Conservation (phyloP, 2,113 vertebrate genomes). For the Oostethus manadensis region DNA sequence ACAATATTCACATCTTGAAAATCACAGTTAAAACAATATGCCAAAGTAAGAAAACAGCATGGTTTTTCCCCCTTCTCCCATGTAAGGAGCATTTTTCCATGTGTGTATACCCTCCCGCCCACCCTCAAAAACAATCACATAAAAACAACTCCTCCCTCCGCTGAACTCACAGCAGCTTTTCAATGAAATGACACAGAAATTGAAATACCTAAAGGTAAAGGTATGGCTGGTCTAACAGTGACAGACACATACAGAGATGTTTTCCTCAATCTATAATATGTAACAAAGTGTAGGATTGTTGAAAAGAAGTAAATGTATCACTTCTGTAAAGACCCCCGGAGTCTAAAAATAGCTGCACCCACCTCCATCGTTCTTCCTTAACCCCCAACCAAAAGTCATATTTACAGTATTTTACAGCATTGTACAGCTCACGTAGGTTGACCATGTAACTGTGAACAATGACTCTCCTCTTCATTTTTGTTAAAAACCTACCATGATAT, state of each 20-base stretch:
- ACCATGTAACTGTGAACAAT: conserved; percentile 71
- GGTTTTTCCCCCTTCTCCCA: conserved; percentile 33
- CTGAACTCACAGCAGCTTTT: conserved; percentile 24
- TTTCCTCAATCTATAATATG: conserved; percentile 48
- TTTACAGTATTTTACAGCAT: conserved; percentile 95
- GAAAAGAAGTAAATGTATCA: conserved; percentile 40
- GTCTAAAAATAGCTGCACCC: conserved; percentile 36
- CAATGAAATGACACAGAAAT: conserved; percentile 10
- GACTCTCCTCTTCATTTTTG: conserved; percentile 52
- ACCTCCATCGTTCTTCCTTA: conserved; percentile 22
- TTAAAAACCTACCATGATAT: conserved; percentile 87
- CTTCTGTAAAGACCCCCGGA: conserved; percentile 42
- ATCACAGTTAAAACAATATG: conserved; percentile 59
- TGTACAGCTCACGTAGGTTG: conserved; percentile 69
- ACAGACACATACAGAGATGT: conserved; percentile 28
- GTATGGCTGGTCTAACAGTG: conserved; percentile 25
- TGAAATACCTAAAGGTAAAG: conserved; percentile 36
- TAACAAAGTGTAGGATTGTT: conserved; percentile 69
- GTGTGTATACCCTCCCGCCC: conserved; percentile 11
- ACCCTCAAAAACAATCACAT: conserved; percentile 13
- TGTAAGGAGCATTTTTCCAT: conserved; percentile 35
- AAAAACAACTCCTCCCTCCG: conserved; percentile 21
- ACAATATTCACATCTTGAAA: conserved; percentile 52
- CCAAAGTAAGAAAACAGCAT: conserved; percentile 60
- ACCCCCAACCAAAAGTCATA: conserved; percentile 68